Conservation (phyloP, 2,797 vertebrate species). For the Myotis findleyi region DNA sequence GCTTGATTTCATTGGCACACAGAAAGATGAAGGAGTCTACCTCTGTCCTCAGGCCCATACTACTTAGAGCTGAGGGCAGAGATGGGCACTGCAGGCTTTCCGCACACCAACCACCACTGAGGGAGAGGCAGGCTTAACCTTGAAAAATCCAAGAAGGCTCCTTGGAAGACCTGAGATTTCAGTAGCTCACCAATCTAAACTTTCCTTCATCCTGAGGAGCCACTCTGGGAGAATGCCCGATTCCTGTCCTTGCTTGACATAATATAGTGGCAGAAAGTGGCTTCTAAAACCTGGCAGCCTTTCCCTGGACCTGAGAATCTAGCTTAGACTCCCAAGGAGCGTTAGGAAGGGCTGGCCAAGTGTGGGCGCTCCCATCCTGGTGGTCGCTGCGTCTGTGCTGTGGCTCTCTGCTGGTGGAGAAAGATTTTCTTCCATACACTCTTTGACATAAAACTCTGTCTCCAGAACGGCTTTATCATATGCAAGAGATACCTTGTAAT, state of each 20-base stretch:
- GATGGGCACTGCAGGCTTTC: not conserved
- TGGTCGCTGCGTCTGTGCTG: not conserved
- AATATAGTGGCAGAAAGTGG: not conserved
- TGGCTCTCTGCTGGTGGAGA: not conserved
- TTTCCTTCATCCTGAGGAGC: not conserved
- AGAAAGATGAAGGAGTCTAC: not conserved
- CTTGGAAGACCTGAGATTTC: not conserved
- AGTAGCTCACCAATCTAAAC: not conserved
- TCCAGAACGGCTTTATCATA: not conserved
- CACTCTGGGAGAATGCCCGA: not conserved
- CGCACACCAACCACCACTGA: not conserved
- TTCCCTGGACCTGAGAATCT: not conserved
- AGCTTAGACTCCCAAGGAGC: not conserved
- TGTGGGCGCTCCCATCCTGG: not conserved
- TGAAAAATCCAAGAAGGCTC: not conserved
- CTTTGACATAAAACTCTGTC: not conserved
- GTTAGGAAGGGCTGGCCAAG: not conserved
- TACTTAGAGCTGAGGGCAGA: not conserved
- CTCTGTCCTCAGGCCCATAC: not conserved
- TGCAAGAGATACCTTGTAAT: not conserved
- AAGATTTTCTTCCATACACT: not conserved
- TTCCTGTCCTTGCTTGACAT: not conserved
- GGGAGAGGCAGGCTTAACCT: not conserved
- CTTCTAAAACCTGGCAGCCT: not conserved
- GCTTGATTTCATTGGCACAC: not conserved